phyloP scores from a whole-genome alignment of 1,140 invertebrate genomes.

The Bombyx mori region DNA sequence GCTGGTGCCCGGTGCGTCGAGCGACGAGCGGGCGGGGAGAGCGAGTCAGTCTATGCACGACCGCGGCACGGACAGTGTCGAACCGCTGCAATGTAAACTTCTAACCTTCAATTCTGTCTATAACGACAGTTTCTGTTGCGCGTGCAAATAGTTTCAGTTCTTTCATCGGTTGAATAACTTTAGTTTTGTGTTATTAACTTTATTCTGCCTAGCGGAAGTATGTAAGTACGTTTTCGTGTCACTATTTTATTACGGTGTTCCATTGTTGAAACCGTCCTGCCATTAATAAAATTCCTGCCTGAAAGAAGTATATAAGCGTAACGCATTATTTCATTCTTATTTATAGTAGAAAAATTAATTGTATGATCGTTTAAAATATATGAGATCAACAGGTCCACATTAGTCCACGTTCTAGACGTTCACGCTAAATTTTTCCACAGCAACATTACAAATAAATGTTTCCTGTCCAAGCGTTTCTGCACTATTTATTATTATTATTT shows the following conservation, averaged over 20 bases:
- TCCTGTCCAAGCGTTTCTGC: too few relatives aligned
- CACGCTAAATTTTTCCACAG: too few relatives aligned
- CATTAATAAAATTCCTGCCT: too few relatives aligned
- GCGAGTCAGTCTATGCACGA: constrained; percentile 47
- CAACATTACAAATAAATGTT: too few relatives aligned
- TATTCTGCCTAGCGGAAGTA: constrained; percentile 34
- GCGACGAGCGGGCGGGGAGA: constrained; percentile 2
- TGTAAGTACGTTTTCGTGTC: constrained; percentile 56
- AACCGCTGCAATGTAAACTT: constrained; percentile 65
- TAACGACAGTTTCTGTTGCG: constrained; percentile 57
- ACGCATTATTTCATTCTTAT: too few relatives aligned
- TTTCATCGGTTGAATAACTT: constrained; percentile 40
- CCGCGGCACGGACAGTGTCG: constrained; percentile 59
- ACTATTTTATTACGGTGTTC: constrained; percentile 18
- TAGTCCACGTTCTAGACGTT: too few relatives aligned
- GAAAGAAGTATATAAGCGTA: too few relatives aligned
- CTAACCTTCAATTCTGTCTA: constrained; percentile 54
- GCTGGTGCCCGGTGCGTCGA: constrained; percentile 17
- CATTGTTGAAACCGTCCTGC: too few relatives aligned
- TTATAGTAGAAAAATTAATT: too few relatives aligned
- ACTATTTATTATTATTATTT: too few relatives aligned
- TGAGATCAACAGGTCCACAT: too few relatives aligned
- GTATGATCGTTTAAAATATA: too few relatives aligned
- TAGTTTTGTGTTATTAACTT: constrained; percentile 33
- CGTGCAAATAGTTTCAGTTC: constrained; percentile 39